Evolutionary conservation across 2,888 invertebrate species (phyloP), one percentile per base, ranked within the genome.

Genomic region (Erynnis tages): DNA sequence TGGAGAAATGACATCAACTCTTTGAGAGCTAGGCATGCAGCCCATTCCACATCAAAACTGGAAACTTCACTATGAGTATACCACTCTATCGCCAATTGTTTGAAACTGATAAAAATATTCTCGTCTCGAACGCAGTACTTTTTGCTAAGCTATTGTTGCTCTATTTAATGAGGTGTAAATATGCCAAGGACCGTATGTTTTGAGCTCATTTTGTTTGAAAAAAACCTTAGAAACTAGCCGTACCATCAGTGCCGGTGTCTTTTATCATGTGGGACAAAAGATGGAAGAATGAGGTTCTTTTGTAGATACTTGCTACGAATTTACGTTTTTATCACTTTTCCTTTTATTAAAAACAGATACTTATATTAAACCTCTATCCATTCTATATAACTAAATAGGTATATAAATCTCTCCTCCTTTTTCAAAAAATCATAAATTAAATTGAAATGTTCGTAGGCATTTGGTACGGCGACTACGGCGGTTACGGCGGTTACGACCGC

Each of bases 11-110:
- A 63, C 71, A 23, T 67, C 63, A 30, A 71, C 61, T 57, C 73
- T 73, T 40, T 71, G 72, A 16, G 79, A 66, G 60, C 86, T 83
- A 52, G 73, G 67, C 64, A 78, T 69, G 57, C 87, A 86, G 58
- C 88, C 88, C 88, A 88, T 88, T 52, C 62, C 79, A 57, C 40
- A 44, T 25, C 38, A 16, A 32, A 27, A 29, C 29, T 37, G 13
- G n/a, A 21, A 21, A 21, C 17, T 11, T 38, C 25, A 40, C 25
- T 38, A 13, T 16, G 8, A 34, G 4, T 4, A 13, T 13, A 10
- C 34, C 14, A 34, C 2, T 17, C 10, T 11, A 10, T 16, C 14
- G 17, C 17, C 14, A 13, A 2, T 10, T 13, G 5, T 30, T 30
- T 10, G 11, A 14, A 10, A 17, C 8, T 6, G 25, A 14, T 8